A percentile compares a stretch with the other conserved stretches of the same genome.
Evolutionary conservation across 2,113 vertebrate genomes (phyloP).

Genomic region (Megaceryle maxima): DNA sequence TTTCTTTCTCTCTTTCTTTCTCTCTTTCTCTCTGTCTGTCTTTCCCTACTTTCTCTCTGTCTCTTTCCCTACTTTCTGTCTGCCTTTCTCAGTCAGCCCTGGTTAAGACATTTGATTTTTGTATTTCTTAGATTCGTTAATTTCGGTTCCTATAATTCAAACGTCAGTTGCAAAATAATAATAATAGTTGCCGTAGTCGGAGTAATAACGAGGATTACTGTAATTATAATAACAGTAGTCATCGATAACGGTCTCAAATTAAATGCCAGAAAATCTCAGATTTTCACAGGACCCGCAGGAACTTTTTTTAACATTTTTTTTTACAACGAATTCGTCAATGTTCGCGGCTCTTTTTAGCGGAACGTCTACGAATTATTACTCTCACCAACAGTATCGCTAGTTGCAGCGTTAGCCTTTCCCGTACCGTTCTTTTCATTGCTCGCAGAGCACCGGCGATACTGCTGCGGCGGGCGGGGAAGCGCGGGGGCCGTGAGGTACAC

Average conservation of each 20-base stretch:
- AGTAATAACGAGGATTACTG: neutral
- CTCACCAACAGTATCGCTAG: neutral
- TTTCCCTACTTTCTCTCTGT: no score
- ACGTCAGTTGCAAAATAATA: neutral
- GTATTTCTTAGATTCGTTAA: neutral
- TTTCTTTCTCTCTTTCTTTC: rapidly evolving
- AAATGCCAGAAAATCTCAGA: neutral
- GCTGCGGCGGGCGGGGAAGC: neutral
- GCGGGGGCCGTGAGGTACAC: neutral
- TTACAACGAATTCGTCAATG: neutral
- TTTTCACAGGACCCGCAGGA: neutral
- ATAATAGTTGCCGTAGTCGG: neutral
- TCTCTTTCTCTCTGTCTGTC: rapidly evolving
- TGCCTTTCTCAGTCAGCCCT: neutral
- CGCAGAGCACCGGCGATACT: neutral
- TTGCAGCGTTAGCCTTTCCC: neutral
- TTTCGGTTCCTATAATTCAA: neutral
- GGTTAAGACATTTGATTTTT: neutral
- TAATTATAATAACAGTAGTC: neutral
- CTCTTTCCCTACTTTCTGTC: neutral
- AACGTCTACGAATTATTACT: neutral
- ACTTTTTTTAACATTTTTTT: neutral
- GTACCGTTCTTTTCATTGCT: no score
- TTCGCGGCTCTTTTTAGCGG: neutral
- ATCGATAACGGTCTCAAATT: neutral